Base-by-base conservation (phyloP, 2,888 invertebrate genomes). In the Pomacea canaliculata region DNA sequence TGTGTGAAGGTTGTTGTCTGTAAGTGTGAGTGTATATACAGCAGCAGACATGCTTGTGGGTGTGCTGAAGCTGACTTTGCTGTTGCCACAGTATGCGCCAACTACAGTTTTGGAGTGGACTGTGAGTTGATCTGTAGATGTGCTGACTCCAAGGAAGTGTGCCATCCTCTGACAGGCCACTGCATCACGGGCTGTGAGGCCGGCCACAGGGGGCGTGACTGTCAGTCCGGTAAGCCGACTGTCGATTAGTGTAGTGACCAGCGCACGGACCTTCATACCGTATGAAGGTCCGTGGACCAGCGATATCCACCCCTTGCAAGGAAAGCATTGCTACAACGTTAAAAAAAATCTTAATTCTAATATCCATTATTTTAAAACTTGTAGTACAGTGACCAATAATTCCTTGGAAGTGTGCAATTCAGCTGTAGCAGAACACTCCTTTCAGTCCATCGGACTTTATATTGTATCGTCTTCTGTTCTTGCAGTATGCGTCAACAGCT, bases 401-500 rank as follows among this genome's bases (percentile, higher is more conserved):
- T 37, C 37, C 37, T 37, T 37, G 37, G 1, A 37, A 37, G 37
- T 37, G 37, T 1, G 37, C 37, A 37, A 5, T 37, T 3, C 37
- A 37, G 0, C 37, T 37, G 3, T 37, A 37, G 37, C 37, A 37
- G 37, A 37, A 37, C 37, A 37, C 37, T 37, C 37, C 37, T 37
- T 3, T 37, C 37, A 5, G 37, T 37, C 37, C 37, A 1, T 37
- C 1, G 37, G 37, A 37, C 37, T 1, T 37, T 37, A 5, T 37
- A 5, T 37, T 37, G 37, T 37, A 1, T 37, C 37, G 37, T 37
- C 37, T 37, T 37, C 37, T 37, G 37, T 1, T 37, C 37, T 78
- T 76, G 8, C 80, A 87, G 87, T 70, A 7, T 87, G 87, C 78
- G 74, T 76, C 7, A 75, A 78, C 60, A 78, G 70, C 1, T 87